These are phyloP conservation scores for Sisor rabdophorus DNA, from an alignment of 2,113 vertebrate species.

Conservation along the genomic window DNA sequence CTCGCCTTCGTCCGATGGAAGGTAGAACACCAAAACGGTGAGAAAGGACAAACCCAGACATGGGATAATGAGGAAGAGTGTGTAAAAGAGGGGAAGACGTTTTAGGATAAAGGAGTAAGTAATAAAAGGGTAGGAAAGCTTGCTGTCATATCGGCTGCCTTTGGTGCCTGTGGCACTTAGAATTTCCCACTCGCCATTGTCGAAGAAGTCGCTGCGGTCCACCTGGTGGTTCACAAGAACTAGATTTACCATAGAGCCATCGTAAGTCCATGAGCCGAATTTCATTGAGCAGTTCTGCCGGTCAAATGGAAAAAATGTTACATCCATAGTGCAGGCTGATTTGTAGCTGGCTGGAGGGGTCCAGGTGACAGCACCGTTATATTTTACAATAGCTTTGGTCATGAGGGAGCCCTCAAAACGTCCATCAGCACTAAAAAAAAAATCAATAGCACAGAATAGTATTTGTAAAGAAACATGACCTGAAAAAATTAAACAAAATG, in stretches of 20 bases:
- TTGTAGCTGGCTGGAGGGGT: slow-evolving; percentile 91
- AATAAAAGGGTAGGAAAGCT: slow-evolving; percentile 84
- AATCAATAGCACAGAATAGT: background rate
- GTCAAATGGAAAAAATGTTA: slow-evolving; percentile 96
- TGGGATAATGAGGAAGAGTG: slow-evolving; percentile 91
- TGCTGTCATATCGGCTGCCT: slow-evolving; percentile 79
- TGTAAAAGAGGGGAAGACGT: slow-evolving; percentile 90
- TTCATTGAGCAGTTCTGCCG: slow-evolving; percentile 97
- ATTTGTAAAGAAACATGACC: background rate
- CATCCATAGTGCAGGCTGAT: slow-evolving; percentile 94
- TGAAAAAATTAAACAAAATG: too few relatives aligned
- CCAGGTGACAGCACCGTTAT: slow-evolving; percentile 83
- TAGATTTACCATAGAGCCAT: slow-evolving; percentile 90
- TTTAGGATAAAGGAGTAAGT: slow-evolving; percentile 92
- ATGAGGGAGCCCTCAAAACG: slow-evolving; percentile 93
- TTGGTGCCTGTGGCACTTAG: slow-evolving; percentile 83
- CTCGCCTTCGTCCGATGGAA: slow-evolving; percentile 95
- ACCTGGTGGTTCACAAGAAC: slow-evolving; percentile 84
- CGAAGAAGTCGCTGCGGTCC: slow-evolving; percentile 94
- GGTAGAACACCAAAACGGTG: slow-evolving; percentile 92
- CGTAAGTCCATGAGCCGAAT: slow-evolving; percentile 96
- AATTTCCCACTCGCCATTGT: slow-evolving; percentile 97
- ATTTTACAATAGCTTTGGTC: slow-evolving; percentile 90
- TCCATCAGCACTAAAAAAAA: slow-evolving; percentile 80
- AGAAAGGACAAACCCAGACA: slow-evolving; percentile 92